phyloP scores from a whole-genome alignment of 2,113 vertebrate species.

The Embiotoca jacksoni region DNA sequence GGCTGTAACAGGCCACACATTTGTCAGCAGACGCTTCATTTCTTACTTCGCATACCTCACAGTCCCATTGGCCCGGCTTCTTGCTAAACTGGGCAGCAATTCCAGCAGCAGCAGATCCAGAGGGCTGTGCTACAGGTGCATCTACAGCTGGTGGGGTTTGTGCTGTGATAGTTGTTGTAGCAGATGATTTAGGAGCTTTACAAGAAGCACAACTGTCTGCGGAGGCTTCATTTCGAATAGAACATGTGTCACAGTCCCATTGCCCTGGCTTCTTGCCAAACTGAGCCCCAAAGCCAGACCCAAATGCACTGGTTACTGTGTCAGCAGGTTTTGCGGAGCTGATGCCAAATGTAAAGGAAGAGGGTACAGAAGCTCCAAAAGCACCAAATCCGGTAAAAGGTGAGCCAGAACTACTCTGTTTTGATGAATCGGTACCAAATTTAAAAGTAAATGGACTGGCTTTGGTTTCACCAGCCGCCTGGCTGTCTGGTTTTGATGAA shows the following conservation, averaged over 20 bases:
- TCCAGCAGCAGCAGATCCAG: slow-evolving; percentile 29
- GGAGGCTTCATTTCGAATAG: slow-evolving; percentile 80
- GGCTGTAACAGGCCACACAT: slow-evolving; percentile 83
- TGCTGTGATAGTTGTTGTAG: slow-evolving; percentile 25
- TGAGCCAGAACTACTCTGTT: slow-evolving; percentile 49
- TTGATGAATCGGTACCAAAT: slow-evolving; percentile 81
- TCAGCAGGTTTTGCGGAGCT: slow-evolving; percentile 56
- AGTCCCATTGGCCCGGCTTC: slow-evolving; percentile 88
- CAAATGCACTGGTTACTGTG: slow-evolving; percentile 44
- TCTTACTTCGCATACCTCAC: slow-evolving; percentile 82
- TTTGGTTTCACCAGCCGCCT: slow-evolving; percentile 63
- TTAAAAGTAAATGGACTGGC: slow-evolving; percentile 77
- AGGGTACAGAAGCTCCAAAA: slow-evolving; percentile 70
- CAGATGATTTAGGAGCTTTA: slow-evolving; percentile 58
- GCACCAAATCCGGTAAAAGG: slow-evolving; percentile 77
- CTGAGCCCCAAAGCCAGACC: slow-evolving; percentile 79
- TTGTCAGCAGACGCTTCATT: slow-evolving; percentile 81
- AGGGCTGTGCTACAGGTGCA: slow-evolving; percentile 14
- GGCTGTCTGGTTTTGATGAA: slow-evolving; percentile 63
- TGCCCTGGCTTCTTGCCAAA: slow-evolving; percentile 80
- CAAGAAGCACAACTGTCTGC: slow-evolving; percentile 85
- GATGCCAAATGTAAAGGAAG: slow-evolving; percentile 85
- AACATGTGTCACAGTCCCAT: slow-evolving; percentile 87
- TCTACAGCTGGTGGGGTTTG: slow-evolving; percentile 16
- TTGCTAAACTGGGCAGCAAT: slow-evolving; percentile 83